phyloP scores from a whole-genome alignment of 2,797 vertebrate species.

The Hephaestus fuliginosus region DNA sequence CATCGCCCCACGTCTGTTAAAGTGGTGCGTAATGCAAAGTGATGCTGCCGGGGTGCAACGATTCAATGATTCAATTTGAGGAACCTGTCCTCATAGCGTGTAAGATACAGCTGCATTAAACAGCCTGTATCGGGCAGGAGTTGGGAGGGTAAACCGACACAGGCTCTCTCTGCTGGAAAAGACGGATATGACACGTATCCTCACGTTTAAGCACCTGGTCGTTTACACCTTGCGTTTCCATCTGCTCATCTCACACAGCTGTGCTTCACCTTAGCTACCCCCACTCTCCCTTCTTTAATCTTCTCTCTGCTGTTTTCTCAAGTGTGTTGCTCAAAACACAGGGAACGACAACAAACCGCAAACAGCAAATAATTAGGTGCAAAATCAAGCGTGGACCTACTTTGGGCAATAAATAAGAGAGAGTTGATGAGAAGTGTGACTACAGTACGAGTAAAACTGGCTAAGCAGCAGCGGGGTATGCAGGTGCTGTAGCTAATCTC shows the following conservation, averaged over 20 bases:
- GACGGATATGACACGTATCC: constrained; percentile 10
- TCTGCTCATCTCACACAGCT: neutral
- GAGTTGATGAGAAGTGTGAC: constrained; percentile 29
- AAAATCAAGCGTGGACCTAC: constrained; percentile 32
- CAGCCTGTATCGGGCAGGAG: neutral
- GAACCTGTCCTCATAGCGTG: constrained; percentile 38
- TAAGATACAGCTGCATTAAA: constrained; percentile 44
- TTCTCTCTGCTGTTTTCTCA: constrained; percentile 17
- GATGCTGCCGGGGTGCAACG: constrained; percentile 47
- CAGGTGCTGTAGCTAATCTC: constrained; percentile 57
- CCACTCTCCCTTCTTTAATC: neutral
- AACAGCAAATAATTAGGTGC: constrained; percentile 30
- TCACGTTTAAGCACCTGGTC: constrained; percentile 7
- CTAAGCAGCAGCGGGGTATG: constrained; percentile 38
- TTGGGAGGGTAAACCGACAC: constrained; percentile 9
- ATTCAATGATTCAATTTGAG: constrained; percentile 54
- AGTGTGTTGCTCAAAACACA: constrained; percentile 5
- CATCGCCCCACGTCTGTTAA: constrained; percentile 34
- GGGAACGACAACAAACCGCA: neutral
- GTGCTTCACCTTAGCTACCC: constrained; percentile 3
- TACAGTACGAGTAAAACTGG: constrained; percentile 33
- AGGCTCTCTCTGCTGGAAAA: constrained; percentile 13
- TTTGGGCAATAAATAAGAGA: constrained; percentile 15
- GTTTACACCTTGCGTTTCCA: constrained; percentile 10
- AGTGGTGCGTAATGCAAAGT: constrained; percentile 50